Evolutionary conservation across 1,140 invertebrate genomes (phyloP), one percentile per base, ranked within the genome.

Genomic region (Bacillus rossius): DNA sequence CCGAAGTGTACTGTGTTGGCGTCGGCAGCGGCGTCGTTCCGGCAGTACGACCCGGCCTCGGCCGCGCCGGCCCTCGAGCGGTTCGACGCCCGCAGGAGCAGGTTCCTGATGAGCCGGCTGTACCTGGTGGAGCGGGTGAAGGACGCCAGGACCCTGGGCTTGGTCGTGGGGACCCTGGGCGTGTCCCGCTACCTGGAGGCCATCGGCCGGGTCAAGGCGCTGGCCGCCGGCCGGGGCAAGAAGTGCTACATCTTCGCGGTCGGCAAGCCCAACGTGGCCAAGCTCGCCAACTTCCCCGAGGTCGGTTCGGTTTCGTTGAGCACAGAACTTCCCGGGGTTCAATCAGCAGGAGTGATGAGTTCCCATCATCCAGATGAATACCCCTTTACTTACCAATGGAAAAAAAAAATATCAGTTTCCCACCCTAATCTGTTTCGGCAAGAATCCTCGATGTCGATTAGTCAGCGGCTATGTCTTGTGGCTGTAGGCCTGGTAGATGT

Each of bases 271-370:
- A 97, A 94, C 80, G 84, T 88, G 41, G 84, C 89, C 1, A 98
- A 98, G 75, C 74, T 98, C 55, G 93, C 93, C 0, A 98, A 98
- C 76, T 93, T 96, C 74, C 82, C 88, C 52, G 92, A 96, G 77
- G 86, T 88, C 73, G 71, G 61, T 65, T 42, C 38, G 23, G 22
- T n/a, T n/a, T n/a, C n/a, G n/a, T n/a, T n/a, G n/a, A n/a, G n/a
- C n/a, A n/a, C n/a, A n/a, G n/a, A n/a, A n/a, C n/a, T n/a, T n/a
- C n/a, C n/a, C n/a, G n/a, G n/a, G n/a, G n/a, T n/a, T n/a, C n/a
- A n/a, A n/a, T n/a, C n/a, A n/a, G n/a, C n/a, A n/a, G n/a, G n/a
- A n/a, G n/a, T n/a, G n/a, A n/a, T n/a, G n/a, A n/a, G n/a, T n/a
- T n/a, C n/a, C n/a, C n/a, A n/a, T n/a, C n/a, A n/a, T n/a, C n/a